Conservation (phyloP, 2,888 invertebrate genomes). For the Silvanus unidentatus region DNA sequence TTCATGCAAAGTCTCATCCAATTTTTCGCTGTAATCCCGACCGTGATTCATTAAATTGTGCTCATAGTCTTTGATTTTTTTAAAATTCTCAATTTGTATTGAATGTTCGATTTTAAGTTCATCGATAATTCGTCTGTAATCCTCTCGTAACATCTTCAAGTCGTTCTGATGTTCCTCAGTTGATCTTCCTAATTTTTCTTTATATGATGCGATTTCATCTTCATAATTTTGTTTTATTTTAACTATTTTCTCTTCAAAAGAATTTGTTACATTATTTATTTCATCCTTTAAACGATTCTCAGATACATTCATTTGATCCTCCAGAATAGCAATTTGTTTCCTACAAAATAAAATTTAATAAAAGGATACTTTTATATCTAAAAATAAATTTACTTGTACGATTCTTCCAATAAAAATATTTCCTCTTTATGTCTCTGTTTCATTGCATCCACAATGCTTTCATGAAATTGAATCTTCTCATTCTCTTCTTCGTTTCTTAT, state of each 20-base stretch:
- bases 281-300: constrained; percentile 58
- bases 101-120: constrained; percentile 50
- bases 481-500: constrained; percentile 34
- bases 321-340: constrained; percentile 54
- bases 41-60: constrained; percentile 50
- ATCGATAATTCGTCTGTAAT: constrained; percentile 49
- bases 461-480: constrained; percentile 31
- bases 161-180: constrained; percentile 36
- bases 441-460: constrained; percentile 48
- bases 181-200: constrained; percentile 35
- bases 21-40: constrained; percentile 48
- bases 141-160: constrained; percentile 49
- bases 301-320: constrained; percentile 51
- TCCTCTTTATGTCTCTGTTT: constrained; percentile 56
- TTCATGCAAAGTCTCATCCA: constrained; percentile 48
- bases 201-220: constrained; percentile 34
- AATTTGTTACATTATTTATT: constrained; percentile 49
- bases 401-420: constrained; percentile 57
- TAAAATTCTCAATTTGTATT: constrained; percentile 55
- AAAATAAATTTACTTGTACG: constrained; percentile 51
- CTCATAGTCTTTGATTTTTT: constrained; percentile 53
- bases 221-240: constrained; percentile 30
- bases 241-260: constrained; percentile 50
- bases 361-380: background rate
- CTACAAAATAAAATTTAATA: constrained; percentile 37